Evolutionary conservation across 2,113 vertebrate genomes (phyloP).

Genomic region (Cyanocitta stelleri): DNA sequence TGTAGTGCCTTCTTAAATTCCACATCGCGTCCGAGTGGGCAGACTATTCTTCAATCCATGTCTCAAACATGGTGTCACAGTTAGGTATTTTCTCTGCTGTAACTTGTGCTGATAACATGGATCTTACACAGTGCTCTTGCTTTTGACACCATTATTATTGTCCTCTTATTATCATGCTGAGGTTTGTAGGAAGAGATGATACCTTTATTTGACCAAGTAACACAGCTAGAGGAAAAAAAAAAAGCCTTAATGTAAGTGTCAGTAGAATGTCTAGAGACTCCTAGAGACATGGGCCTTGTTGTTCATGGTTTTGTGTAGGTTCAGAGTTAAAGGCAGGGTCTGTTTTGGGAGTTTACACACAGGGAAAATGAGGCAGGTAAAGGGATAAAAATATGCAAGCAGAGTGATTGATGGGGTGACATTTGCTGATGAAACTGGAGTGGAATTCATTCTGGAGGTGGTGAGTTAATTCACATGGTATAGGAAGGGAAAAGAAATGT

Average conservation of each 20-base stretch:
- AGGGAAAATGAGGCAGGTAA: neutral
- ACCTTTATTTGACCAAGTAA: neutral
- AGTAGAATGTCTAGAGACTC: neutral
- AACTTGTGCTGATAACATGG: neutral
- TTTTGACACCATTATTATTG: neutral
- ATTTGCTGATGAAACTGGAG: neutral
- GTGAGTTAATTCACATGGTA: neutral
- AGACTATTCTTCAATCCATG: neutral
- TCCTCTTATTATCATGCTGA: neutral
- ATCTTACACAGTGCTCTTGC: neutral
- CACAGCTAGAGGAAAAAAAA: neutral
- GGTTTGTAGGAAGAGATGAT: neutral
- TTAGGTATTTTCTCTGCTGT: neutral
- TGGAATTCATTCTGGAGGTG: neutral
- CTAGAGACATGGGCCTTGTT: neutral
- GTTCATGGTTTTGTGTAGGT: neutral
- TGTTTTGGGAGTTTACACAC: neutral
- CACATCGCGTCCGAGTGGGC: neutral
- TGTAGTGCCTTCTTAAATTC: neutral
- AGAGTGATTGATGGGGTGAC: neutral
- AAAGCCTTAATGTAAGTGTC: neutral
- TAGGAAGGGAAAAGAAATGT: neutral
- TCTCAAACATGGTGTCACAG: neutral
- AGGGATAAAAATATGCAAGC: neutral
- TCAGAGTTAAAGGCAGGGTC: neutral